Percentiles rank a stretch among this genome's conserved stretches.
Conservation (phyloP, 1,140 invertebrate genomes). For the Euwallacea fornicatus region DNA sequence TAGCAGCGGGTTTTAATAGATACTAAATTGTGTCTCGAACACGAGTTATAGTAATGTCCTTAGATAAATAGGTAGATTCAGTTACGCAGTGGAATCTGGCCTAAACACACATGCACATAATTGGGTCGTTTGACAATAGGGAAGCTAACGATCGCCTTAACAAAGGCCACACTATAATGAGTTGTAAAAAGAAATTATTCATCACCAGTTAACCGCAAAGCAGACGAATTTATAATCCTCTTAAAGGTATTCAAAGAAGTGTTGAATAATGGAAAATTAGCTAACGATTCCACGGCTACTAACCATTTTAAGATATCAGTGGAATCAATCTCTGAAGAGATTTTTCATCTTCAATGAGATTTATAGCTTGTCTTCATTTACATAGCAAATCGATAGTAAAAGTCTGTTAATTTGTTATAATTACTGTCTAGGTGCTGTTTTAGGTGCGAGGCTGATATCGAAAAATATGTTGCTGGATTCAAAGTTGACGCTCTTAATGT, state of each 20-base stretch:
- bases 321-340: constrained; percentile 7
- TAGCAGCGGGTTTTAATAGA: constrained; percentile 1
- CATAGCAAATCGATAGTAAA: background rate
- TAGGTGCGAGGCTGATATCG: no score
- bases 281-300: constrained; percentile 5
- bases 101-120: no score
- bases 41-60: constrained; percentile 2
- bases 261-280: constrained; percentile 9
- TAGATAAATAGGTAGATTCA: constrained; percentile 1
- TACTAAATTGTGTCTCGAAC: constrained; percentile 11
- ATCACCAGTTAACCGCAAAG: background rate
- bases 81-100: background rate
- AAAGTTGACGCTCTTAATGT: no score
- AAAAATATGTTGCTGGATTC: no score
- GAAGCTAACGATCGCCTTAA: constrained; percentile 7
- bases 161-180: no score
- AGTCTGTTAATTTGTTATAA: constrained; percentile 9
- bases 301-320: constrained; percentile 19
- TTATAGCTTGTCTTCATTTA: background rate
- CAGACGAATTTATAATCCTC: background rate
- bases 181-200: no score
- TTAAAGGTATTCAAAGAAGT: constrained; percentile 1
- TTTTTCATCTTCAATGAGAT: constrained; percentile 15
- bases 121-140: background rate
- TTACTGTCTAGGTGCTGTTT: background rate